Percentiles rank a stretch among this genome's conserved stretches.
These are phyloP conservation scores for Lipophrys pholis DNA, from an alignment of 2,113 vertebrate genomes.

Conservation along the genomic window DNA sequence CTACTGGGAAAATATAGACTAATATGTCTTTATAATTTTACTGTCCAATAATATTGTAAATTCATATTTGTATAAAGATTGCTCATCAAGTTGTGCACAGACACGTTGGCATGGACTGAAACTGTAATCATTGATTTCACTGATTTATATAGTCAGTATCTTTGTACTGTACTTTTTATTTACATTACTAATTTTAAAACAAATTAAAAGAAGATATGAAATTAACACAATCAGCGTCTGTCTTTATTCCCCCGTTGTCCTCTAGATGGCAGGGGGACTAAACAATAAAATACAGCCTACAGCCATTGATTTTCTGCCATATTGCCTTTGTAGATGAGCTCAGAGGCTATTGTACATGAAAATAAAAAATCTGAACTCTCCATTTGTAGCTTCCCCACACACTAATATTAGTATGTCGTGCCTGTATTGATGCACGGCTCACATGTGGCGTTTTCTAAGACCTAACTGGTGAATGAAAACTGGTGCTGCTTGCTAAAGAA, in stretches of 20 bases:
- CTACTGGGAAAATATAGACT: not conserved
- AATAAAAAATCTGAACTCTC: not conserved
- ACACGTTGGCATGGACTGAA: slow-evolving; percentile 26
- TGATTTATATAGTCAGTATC: slow-evolving; percentile 39
- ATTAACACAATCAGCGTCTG: slow-evolving; percentile 10
- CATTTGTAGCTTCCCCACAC: not conserved
- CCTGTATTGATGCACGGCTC: slow-evolving; percentile 1
- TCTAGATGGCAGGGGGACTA: slow-evolving; percentile 52
- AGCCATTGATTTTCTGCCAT: slow-evolving; percentile 43
- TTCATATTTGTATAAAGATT: slow-evolving; percentile 52
- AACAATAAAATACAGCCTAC: slow-evolving; percentile 19
- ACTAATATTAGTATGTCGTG: not conserved
- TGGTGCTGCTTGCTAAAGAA: slow-evolving; percentile 23
- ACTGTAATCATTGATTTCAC: slow-evolving; percentile 5
- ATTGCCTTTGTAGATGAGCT: slow-evolving; percentile 19
- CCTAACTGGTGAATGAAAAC: slow-evolving; percentile 14
- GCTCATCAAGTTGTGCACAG: slow-evolving; percentile 1
- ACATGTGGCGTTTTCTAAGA: slow-evolving; percentile 13
- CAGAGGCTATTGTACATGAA: not conserved
- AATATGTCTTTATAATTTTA: slow-evolving; percentile 28
- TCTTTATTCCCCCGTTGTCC: slow-evolving; percentile 15
- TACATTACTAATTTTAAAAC: slow-evolving; percentile 46
- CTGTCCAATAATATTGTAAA: slow-evolving; percentile 37
- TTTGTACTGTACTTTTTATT: slow-evolving; percentile 65
- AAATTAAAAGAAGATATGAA: slow-evolving; percentile 46